These are phyloP conservation scores for Galerucella nymphaeae DNA, from an alignment of 2,888 invertebrate genomes.

Conservation along the genomic window DNA sequence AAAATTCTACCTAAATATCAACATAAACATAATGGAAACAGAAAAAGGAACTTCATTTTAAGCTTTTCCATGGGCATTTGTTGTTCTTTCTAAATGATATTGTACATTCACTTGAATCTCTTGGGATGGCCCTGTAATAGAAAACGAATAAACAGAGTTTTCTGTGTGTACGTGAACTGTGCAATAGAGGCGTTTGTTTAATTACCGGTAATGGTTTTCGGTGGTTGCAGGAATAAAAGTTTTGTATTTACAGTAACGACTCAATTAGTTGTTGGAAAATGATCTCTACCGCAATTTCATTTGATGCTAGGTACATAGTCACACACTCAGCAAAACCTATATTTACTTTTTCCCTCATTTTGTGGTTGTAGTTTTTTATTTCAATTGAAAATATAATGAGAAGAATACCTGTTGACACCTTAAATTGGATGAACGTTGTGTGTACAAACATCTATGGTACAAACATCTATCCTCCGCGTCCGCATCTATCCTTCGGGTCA, in stretches of 20 bases:
- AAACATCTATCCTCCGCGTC: too few species aligned
- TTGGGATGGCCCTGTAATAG: background rate
- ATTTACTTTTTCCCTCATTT: background rate
- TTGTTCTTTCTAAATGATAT: too few species aligned
- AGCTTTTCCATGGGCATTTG: too few species aligned
- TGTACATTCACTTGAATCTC: background rate
- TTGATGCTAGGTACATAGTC: background rate
- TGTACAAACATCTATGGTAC: too few species aligned
- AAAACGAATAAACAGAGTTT: background rate
- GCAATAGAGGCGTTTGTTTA: slow-evolving; percentile 5
- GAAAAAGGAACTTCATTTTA: too few species aligned
- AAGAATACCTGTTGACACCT: too few species aligned
- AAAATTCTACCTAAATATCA: too few species aligned
- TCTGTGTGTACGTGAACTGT: background rate
- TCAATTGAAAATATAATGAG: too few species aligned
- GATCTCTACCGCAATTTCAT: background rate
- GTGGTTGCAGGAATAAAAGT: slow-evolving; percentile 7
- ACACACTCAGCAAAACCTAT: background rate
- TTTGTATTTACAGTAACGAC: background rate
- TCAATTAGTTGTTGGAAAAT: background rate
- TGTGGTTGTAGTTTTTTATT: too few species aligned
- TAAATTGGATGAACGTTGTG: too few species aligned
- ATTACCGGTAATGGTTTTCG: slow-evolving; percentile 5
- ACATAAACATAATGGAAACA: too few species aligned
- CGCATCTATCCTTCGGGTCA: too few species aligned